phyloP scores from a whole-genome alignment of 2,888 invertebrate species.

The Flabesymbios commensalis region DNA sequence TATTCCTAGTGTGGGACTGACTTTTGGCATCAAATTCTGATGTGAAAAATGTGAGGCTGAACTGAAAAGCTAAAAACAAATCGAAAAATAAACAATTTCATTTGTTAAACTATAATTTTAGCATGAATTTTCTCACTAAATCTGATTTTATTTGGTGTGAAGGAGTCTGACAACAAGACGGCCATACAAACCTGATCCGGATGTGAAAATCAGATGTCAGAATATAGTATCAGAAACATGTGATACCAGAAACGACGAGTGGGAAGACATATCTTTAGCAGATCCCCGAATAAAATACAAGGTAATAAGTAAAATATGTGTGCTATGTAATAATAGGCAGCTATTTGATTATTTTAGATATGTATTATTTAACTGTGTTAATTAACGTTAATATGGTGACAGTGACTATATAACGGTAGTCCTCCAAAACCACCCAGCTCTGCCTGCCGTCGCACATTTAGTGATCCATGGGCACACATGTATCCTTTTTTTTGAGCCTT shows the following conservation, averaged over 20 bases:
- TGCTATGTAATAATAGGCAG: not conserved
- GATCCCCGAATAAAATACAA: constrained; percentile 65
- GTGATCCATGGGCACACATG: too few species aligned
- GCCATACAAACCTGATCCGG: constrained; percentile 72
- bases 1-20: too few species aligned
- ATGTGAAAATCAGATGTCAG: constrained; percentile 70
- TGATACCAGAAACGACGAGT: constrained; percentile 37
- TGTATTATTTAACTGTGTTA: too few species aligned
- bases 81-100: not conserved
- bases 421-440: too few species aligned
- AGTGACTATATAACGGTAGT: too few species aligned
- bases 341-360: too few species aligned
- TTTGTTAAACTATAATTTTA: not conserved
- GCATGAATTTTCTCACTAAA: not conserved
- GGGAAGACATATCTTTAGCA: constrained; percentile 28
- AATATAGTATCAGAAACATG: constrained; percentile 66
- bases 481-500: too few species aligned
- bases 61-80: not conserved
- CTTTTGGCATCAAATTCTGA: too few species aligned
- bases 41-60: not conserved
- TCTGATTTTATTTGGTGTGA: not conserved
- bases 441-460: too few species aligned
- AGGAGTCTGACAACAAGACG: constrained; percentile 32
- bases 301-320: constrained; percentile 32
- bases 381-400: too few species aligned